These are phyloP conservation scores for Metallyticus violacea DNA, from an alignment of 2,888 invertebrate species.

Conservation along the genomic window DNA sequence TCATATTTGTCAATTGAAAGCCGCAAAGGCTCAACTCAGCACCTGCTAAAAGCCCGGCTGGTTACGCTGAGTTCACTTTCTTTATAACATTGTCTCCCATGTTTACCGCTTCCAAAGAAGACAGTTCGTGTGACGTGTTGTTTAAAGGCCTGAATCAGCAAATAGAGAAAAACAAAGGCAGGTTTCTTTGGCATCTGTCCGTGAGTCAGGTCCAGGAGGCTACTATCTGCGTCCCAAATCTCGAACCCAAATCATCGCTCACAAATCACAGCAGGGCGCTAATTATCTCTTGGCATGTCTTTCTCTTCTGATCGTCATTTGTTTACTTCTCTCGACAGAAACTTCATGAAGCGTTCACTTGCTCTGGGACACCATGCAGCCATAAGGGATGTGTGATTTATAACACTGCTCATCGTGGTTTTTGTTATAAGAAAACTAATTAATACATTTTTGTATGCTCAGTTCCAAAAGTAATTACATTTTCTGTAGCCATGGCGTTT, in stretches of 20 bases:
- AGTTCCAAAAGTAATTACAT: too few species aligned
- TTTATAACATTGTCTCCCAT: not conserved
- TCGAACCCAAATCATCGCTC: not conserved
- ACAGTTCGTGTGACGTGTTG: not conserved
- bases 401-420: too few species aligned
- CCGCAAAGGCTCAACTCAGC: too few species aligned
- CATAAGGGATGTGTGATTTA: too few species aligned
- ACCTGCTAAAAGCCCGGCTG: not conserved
- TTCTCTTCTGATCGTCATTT: not conserved
- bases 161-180: not conserved
- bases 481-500: too few species aligned
- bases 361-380: not conserved
- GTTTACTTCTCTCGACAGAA: not conserved
- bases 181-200: not conserved
- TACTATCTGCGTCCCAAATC: not conserved
- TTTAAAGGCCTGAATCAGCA: not conserved
- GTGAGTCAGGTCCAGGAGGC: not conserved
- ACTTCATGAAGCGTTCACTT: not conserved
- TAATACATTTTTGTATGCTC: too few species aligned
- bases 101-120: too few species aligned
- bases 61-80: not conserved
- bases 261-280: not conserved
- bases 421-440: too few species aligned
- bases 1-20: too few species aligned
- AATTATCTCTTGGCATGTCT: not conserved